Evolutionary conservation across 2,113 vertebrate genomes (phyloP).

Genomic region (Rhinichthys klamathensis): DNA sequence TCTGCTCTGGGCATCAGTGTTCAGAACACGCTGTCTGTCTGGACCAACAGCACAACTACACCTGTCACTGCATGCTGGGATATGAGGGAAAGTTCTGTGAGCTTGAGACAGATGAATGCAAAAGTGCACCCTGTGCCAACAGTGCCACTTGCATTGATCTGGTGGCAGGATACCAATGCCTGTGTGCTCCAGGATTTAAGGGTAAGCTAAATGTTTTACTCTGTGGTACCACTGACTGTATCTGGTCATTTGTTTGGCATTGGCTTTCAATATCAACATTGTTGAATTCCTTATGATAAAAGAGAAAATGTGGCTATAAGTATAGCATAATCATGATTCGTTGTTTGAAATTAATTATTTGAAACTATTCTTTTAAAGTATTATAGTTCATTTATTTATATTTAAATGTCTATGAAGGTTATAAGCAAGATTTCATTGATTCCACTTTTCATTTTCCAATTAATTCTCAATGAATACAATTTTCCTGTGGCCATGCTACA

Average conservation of each 20-base stretch:
- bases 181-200: slow-evolving; percentile 75
- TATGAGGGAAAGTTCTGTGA: slow-evolving; percentile 79
- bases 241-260: background rate
- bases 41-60: slow-evolving; percentile 75
- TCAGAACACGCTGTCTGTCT: slow-evolving; percentile 72
- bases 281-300: background rate
- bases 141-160: slow-evolving; percentile 75
- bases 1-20: slow-evolving; percentile 73
- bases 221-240: background rate
- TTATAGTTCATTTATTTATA: no score
- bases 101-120: slow-evolving; percentile 77
- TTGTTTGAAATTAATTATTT: background rate
- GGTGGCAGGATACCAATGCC: slow-evolving; percentile 74
- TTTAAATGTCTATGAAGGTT: no score
- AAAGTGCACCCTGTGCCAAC: slow-evolving; percentile 74
- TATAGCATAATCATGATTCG: background rate
- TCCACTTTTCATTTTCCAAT: background rate
- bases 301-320: background rate
- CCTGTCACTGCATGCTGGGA: slow-evolving; percentile 73
- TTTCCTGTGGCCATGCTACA: no score
- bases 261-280: background rate
- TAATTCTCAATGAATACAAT: background rate
- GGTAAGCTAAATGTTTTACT: slow-evolving; percentile 66
- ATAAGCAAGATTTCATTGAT: no score
- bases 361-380: background rate